A percentile compares a stretch with the other conserved stretches of the same genome.
phyloP scores from a whole-genome alignment of 1,140 invertebrate species.

The Chelonus insularis region DNA sequence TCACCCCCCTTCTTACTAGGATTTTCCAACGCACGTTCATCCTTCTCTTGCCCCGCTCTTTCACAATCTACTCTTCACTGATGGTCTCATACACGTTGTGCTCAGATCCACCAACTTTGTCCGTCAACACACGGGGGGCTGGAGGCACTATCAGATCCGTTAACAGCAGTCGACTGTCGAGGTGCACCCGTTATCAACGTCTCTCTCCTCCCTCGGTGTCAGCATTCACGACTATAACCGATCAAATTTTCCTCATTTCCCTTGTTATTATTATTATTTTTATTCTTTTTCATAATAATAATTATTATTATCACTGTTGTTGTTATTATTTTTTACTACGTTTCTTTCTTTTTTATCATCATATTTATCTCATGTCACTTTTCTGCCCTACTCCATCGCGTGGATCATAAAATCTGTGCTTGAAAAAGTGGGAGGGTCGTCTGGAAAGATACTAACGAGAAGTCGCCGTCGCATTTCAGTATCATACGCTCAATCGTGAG shows the following conservation, averaged over 20 bases:
- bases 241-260: not conserved
- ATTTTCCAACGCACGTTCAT: not conserved
- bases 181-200: constrained; percentile 48
- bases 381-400: not conserved
- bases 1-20: not conserved
- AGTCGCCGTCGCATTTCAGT: not conserved
- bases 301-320: no score
- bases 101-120: constrained; percentile 34
- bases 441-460: not conserved
- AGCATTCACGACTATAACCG: not conserved
- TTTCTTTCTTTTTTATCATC: not conserved
- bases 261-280: not conserved
- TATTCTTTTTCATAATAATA: not conserved
- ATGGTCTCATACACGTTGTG: constrained; percentile 10
- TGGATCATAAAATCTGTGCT: not conserved
- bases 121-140: constrained; percentile 45
- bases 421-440: not conserved
- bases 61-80: constrained; percentile 29
- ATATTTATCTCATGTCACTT: not conserved
- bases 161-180: constrained; percentile 53
- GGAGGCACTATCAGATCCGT: constrained; percentile 48
- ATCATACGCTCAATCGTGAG: not conserved
- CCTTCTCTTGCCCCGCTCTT: not conserved
- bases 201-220: constrained; percentile 33
- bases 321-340: no score